Percentiles rank a stretch among this genome's conserved stretches.
These are phyloP conservation scores for Oenanthe melanoleuca DNA, from an alignment of 2,113 vertebrate genomes.

Conservation along the genomic window DNA sequence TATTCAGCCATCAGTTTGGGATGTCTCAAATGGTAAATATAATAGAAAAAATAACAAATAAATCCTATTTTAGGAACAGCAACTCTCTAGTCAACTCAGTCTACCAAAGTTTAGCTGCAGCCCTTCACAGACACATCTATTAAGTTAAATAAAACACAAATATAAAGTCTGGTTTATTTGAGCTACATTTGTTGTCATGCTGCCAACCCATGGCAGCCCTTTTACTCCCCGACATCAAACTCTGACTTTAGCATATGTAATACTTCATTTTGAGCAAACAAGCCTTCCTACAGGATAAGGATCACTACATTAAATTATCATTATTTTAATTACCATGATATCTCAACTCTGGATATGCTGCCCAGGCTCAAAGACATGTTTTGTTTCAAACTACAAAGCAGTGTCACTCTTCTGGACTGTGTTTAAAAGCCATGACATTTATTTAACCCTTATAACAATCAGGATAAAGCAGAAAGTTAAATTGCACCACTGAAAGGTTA, in stretches of 20 bases:
- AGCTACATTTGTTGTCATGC: neutral
- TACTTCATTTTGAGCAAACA: constrained; percentile 18
- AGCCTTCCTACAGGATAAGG: neutral
- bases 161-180: neutral
- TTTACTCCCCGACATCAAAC: neutral
- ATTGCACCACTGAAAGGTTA: neutral
- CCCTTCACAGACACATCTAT: neutral
- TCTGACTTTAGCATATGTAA: neutral
- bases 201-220: neutral
- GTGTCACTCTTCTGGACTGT: neutral
- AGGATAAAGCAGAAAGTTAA: constrained; percentile 28
- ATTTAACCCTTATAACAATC: constrained; percentile 10
- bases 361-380: neutral
- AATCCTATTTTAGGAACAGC: neutral
- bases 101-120: neutral
- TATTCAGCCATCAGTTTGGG: neutral
- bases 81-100: neutral
- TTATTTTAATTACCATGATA: constrained; percentile 24
- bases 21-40: constrained; percentile 22
- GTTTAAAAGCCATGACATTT: constrained; percentile 7
- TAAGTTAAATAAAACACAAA: constrained; percentile 23
- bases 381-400: constrained; percentile 36
- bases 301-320: constrained; percentile 15
- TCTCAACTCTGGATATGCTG: neutral
- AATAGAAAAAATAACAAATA: constrained; percentile 39